Evolutionary conservation across 2,113 vertebrate species (phyloP), one percentile per base, ranked within the genome.

Genomic region (Nannospalax galili): DNA sequence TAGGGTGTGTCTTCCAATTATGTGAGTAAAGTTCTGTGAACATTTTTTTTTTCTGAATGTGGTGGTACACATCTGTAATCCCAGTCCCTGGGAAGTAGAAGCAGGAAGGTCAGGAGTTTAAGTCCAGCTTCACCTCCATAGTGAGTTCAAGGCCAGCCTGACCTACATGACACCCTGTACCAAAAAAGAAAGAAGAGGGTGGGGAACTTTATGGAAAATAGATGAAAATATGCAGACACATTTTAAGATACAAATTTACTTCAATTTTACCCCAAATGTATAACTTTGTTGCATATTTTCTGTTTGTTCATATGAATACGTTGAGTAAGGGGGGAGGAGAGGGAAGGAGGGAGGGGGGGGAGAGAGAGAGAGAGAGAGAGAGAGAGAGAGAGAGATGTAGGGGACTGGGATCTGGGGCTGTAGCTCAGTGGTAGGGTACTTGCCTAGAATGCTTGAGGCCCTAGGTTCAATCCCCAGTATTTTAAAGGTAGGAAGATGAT

Each of bases 181-280:
- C 80, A 42, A 82, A 40, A 40, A 60, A 58, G 58, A 58, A 58
- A 58, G 16, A 32, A 64, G 8, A 20, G 40, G 45, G 42, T 19
- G 5, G 4, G 11, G 28, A 7, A 22, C 67, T 74, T 84, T 77
- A 79, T 73, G 77, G 22, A 89, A 93, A 93, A 56, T 65, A 90
- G 72, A 35, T 91, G 48, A 85, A 94, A 84, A 70, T 0, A 64
- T 84, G 65, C 45, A 90, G 14, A 86, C 86, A 81, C 19, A 62
- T 73, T 73, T 80, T 84, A 69, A 15, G 84, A 77, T 75, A 92
- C 45, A 96, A 94, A 93, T 84, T 42, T 67, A 91, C 10, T 30
- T 58, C 19, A 65, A 70, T 93, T 94, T 91, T 88, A 90, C 37
- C 60, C 79, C 37, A 64, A 81, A 92, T 52, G 60, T 75, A 28